Conservation (phyloP, 2,113 vertebrate species). For the Serinus canaria region DNA sequence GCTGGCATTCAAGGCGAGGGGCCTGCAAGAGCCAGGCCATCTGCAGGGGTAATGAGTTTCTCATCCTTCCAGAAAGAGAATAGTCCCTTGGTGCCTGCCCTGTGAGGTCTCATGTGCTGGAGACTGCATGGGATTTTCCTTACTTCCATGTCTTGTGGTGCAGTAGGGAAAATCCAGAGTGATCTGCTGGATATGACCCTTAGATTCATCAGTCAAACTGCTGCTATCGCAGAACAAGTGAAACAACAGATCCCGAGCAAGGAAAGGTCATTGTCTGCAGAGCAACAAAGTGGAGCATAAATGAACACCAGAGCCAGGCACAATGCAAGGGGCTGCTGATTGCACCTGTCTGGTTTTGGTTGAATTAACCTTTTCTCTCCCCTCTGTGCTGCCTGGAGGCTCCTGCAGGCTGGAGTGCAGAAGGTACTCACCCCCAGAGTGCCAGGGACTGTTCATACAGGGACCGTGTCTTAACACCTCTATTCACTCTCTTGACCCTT, state of each 20-base stretch:
- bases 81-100: slow-evolving; percentile 9
- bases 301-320: neutral
- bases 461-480: neutral
- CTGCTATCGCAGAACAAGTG: neutral
- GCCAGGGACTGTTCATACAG: neutral
- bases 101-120: neutral
- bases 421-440: neutral
- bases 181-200: neutral
- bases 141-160: neutral
- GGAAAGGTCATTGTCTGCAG: neutral
- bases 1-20: neutral
- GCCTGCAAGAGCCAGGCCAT: neutral
- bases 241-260: neutral
- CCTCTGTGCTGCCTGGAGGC: neutral
- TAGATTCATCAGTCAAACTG: neutral
- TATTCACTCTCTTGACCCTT: neutral
- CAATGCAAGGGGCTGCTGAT: neutral
- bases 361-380: neutral
- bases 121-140: slow-evolving; percentile 17
- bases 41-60: slow-evolving; percentile 40
- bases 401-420: neutral
- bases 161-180: neutral
- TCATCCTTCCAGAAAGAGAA: slow-evolving; percentile 44
- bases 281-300: neutral
- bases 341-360: neutral